phyloP scores from a whole-genome alignment of 2,797 vertebrate genomes.

The Macropus fuliginosus region DNA sequence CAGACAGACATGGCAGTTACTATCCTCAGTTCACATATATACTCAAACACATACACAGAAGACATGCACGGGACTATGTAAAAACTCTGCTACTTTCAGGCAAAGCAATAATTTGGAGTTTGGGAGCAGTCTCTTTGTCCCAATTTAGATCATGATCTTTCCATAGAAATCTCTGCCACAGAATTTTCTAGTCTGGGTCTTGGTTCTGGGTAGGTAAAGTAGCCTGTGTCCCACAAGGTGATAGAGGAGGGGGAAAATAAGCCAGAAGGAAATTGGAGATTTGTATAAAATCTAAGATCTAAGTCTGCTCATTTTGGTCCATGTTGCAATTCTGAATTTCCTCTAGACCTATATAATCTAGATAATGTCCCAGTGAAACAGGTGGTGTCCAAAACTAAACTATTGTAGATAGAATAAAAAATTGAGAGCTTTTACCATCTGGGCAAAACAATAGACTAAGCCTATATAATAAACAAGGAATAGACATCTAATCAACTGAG shows the following conservation, averaged over 20 bases:
- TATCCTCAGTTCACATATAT: not conserved
- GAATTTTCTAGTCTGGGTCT: not conserved
- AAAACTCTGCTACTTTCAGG: not conserved
- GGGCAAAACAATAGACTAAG: not conserved
- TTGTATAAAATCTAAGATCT: not conserved
- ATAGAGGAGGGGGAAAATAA: not conserved
- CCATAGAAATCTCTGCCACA: not conserved
- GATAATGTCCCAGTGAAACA: not conserved
- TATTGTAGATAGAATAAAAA: not conserved
- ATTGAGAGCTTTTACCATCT: not conserved
- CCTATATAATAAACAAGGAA: not conserved
- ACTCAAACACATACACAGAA: not conserved
- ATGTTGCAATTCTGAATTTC: not conserved
- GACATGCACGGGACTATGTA: not conserved
- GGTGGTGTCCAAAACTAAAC: not conserved
- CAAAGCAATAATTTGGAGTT: not conserved
- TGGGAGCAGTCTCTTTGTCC: not conserved
- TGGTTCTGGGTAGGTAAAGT: not conserved
- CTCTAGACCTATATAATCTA: constrained; percentile 5
- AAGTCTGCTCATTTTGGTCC: not conserved
- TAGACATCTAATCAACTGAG: not conserved
- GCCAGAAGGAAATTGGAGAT: not conserved
- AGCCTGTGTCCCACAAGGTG: not conserved
- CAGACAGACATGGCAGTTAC: not conserved
- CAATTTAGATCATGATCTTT: not conserved